These are phyloP conservation scores for Geococcyx californianus DNA, from an alignment of 2,113 vertebrate genomes.

Conservation along the genomic window DNA sequence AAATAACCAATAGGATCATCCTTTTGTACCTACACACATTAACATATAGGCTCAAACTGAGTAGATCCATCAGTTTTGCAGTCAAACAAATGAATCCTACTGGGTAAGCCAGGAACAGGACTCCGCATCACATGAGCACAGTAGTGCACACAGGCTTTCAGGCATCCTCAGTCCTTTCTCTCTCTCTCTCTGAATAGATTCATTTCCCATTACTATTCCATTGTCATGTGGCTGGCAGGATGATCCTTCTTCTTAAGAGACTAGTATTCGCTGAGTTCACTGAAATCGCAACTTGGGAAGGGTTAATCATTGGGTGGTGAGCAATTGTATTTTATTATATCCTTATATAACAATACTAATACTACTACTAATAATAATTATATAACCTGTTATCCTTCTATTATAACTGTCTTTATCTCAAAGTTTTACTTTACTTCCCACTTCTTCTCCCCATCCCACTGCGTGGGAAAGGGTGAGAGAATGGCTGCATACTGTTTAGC, in stretches of 20 bases:
- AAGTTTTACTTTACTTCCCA: too few species aligned
- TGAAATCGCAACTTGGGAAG: too few species aligned
- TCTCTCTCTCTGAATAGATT: background rate
- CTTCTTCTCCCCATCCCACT: too few species aligned
- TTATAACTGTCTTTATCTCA: too few species aligned
- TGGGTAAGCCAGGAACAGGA: background rate
- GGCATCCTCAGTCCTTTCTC: background rate
- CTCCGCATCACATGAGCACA: rapidly evolving
- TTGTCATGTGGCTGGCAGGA: background rate
- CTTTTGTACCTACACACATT: background rate
- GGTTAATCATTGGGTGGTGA: too few species aligned
- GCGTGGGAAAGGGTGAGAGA: too few species aligned
- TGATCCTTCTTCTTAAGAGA: background rate
- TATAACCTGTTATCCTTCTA: too few species aligned
- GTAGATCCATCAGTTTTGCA: background rate
- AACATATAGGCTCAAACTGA: background rate
- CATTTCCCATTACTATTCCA: background rate
- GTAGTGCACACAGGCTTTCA: background rate
- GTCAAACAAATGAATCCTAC: background rate
- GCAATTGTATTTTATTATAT: too few species aligned
- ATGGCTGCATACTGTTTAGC: too few species aligned
- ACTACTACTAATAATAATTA: too few species aligned
- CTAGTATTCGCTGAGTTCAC: rapidly evolving
- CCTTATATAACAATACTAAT: too few species aligned
- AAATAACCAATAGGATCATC: background rate